Evolutionary conservation across 2,888 invertebrate species (phyloP).

Genomic region (Diadegma fenestrale): DNA sequence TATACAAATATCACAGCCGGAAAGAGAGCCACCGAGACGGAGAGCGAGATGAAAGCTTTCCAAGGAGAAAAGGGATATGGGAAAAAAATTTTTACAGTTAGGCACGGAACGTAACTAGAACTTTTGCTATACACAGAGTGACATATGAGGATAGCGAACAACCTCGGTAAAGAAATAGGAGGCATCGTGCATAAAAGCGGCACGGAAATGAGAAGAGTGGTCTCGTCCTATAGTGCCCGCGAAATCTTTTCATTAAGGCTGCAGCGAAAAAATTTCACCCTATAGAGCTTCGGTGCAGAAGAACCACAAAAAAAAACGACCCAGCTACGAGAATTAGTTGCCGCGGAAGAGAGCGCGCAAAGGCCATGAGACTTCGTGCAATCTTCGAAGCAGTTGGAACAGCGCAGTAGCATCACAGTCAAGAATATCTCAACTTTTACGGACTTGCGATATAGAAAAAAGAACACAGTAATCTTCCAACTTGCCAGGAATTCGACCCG

Average conservation of each 20-base stretch:
- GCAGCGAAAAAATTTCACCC: constrained; percentile 38
- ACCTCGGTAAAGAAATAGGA: constrained; percentile 31
- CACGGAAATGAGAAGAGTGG: constrained; percentile 29
- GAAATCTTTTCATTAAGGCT: constrained; percentile 66
- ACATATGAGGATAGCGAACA: constrained; percentile 39
- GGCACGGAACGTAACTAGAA: constrained; percentile 55
- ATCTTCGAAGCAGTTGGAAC: constrained; percentile 18
- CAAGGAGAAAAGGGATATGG: constrained; percentile 52
- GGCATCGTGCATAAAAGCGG: constrained; percentile 40
- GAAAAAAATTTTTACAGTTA: constrained; percentile 59
- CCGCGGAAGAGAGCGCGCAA: constrained; percentile 28
- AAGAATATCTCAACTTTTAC: constrained; percentile 57
- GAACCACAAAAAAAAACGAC: not conserved
- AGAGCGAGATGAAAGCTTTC: constrained; percentile 59
- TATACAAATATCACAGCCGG: constrained; percentile 2
- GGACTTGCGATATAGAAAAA: constrained; percentile 32
- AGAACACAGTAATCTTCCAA: not conserved
- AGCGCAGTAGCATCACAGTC: not conserved
- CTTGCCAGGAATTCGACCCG: constrained; percentile 68
- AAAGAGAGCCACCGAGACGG: constrained; percentile 44
- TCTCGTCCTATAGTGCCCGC: constrained; percentile 16
- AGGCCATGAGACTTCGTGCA: not conserved
- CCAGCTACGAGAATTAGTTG: constrained; percentile 23
- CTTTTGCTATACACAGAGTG: constrained; percentile 21
- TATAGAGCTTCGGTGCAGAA: constrained; percentile 15